Percentiles rank a stretch among this genome's conserved stretches.
Conservation (phyloP, 2,113 vertebrate genomes). For the Oreochromis tanganicae region DNA sequence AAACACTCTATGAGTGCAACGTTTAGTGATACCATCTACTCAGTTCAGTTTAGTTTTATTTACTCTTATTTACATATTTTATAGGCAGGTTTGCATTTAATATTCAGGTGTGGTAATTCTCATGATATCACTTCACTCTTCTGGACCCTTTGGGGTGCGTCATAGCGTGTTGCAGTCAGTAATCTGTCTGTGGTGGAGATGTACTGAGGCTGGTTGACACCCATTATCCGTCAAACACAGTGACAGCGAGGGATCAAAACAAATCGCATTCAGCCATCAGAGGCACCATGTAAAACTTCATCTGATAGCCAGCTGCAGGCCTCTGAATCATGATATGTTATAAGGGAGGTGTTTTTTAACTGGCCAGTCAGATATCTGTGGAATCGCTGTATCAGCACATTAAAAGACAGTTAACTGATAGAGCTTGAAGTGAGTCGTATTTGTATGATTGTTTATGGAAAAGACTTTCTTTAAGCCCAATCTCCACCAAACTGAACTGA, state of each 20-base stretch:
- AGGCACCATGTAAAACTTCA: conserved; percentile 62
- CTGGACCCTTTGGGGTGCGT: not conserved
- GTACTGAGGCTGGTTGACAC: conserved; percentile 48
- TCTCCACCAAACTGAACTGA: not conserved
- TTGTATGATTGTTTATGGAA: not conserved
- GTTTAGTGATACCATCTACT: not conserved
- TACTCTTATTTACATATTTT: not conserved
- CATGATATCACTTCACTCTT: not conserved
- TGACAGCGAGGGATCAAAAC: conserved; percentile 56
- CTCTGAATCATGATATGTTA: conserved; percentile 24
- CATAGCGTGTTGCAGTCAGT: not conserved
- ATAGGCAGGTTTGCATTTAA: not conserved
- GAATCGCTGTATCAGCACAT: not conserved
- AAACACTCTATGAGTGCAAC: not conserved
- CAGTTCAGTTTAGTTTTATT: not conserved
- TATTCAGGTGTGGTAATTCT: not conserved
- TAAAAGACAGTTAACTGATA: not conserved
- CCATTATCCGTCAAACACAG: conserved; percentile 58
- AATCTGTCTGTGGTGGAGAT: conserved; percentile 52
- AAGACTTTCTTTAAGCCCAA: not conserved
- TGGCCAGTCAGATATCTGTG: conserved; percentile 10
- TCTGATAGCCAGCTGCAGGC: conserved; percentile 38
- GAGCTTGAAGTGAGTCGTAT: not conserved
- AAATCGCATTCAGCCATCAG: conserved; percentile 48
- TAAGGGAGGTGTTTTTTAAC: not conserved